phyloP scores from a whole-genome alignment of 2,797 vertebrate species.

The Acipenser ruthenus region DNA sequence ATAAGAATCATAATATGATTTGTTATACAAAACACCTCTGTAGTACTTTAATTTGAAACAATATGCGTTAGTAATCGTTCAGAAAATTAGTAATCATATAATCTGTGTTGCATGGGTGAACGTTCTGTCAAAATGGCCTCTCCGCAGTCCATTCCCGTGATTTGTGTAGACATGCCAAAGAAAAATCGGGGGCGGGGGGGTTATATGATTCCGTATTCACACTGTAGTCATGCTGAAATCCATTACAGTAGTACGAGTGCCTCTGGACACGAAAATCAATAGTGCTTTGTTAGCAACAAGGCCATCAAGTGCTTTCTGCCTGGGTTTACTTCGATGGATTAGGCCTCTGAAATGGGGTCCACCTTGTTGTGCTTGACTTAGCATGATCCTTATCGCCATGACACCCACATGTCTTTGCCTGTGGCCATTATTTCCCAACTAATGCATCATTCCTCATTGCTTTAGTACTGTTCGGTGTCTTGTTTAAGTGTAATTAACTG shows the following conservation, averaged over 20 bases:
- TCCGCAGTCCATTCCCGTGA: too few species aligned
- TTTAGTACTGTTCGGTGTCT: constrained; percentile 7
- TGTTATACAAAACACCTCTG: too few species aligned
- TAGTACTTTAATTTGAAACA: too few species aligned
- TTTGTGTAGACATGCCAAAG: too few species aligned
- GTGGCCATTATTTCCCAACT: constrained; percentile 15
- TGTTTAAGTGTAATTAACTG: constrained; percentile 18
- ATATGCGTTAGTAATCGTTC: too few species aligned
- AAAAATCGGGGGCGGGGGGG: too few species aligned
- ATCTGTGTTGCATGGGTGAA: too few species aligned
- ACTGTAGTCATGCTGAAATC: constrained; percentile 17
- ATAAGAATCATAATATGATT: too few species aligned
- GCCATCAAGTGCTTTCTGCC: constrained; percentile 18
- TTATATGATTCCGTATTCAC: neutral
- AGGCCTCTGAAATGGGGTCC: constrained; percentile 17
- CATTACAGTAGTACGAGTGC: constrained; percentile 16
- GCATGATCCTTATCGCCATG: constrained; percentile 4
- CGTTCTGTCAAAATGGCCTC: too few species aligned
- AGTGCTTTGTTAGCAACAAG: constrained; percentile 22
- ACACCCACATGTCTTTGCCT: constrained; percentile 13
- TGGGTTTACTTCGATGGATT: constrained; percentile 17
- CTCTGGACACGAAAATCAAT: constrained; percentile 17
- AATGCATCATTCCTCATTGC: constrained; percentile 9
- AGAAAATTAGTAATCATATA: too few species aligned
- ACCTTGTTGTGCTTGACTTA: constrained; percentile 9